phyloP scores from a whole-genome alignment of 2,797 vertebrate species.

The Neopelma chrysocephalum region DNA sequence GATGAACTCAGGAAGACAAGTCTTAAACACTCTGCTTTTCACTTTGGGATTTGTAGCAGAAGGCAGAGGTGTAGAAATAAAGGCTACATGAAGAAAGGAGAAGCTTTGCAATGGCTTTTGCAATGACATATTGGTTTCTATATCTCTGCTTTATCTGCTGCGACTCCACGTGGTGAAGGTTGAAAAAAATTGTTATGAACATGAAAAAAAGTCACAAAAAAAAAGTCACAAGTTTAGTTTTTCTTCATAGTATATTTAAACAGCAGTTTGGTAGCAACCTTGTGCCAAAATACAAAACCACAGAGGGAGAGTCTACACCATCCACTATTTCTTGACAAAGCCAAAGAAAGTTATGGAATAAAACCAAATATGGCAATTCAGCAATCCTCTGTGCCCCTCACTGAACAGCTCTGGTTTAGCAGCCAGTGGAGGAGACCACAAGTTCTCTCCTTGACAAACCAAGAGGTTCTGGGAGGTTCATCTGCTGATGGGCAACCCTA shows the following conservation, averaged over 20 bases:
- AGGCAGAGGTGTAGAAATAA: not conserved
- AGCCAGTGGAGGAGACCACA: not conserved
- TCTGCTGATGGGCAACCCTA: not conserved
- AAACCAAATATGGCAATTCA: not conserved
- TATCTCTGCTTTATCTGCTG: not conserved
- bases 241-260: not conserved
- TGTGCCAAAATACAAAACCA: not conserved
- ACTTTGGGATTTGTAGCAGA: not conserved
- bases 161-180: fast-evolving
- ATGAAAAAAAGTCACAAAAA: not conserved
- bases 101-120: not conserved
- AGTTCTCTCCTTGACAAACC: not conserved
- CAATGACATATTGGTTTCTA: not conserved
- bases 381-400: not conserved
- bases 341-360: not conserved
- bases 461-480: not conserved
- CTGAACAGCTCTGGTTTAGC: not conserved
- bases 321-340: not conserved
- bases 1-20: not conserved
- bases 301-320: not conserved
- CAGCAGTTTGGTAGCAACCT: not conserved
- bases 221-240: not conserved
- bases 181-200: not conserved
- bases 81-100: not conserved
- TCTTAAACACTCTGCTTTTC: not conserved